These are phyloP conservation scores for Neotoma lepida DNA, from an alignment of 2,113 vertebrate genomes.

Conservation along the genomic window DNA sequence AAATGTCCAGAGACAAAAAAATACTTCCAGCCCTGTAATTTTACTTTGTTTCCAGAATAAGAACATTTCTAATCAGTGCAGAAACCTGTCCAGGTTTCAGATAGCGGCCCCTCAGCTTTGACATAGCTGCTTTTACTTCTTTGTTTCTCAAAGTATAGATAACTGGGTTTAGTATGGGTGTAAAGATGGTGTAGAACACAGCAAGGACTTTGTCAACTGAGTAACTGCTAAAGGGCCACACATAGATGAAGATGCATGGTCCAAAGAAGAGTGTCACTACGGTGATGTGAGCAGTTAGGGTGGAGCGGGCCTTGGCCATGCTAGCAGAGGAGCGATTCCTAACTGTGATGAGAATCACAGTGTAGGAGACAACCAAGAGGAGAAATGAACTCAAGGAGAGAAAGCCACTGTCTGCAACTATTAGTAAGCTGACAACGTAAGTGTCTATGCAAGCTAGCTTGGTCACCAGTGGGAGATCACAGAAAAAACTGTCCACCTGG, in stretches of 20 bases:
- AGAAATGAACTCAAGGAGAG: not conserved
- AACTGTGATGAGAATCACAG: constrained; percentile 68
- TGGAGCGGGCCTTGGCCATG: constrained; percentile 70
- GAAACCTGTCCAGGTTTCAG: constrained; percentile 49
- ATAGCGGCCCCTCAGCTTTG: constrained; percentile 60
- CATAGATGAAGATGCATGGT: constrained; percentile 75
- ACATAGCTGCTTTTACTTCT: constrained; percentile 74
- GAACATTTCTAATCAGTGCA: constrained; percentile 26
- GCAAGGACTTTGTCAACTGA: constrained; percentile 74
- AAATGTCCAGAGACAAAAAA: not conserved
- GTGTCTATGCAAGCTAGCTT: constrained; percentile 12
- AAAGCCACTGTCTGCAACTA: constrained; percentile 8
- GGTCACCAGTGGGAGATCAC: not conserved
- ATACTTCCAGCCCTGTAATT: not conserved
- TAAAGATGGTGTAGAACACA: constrained; percentile 76
- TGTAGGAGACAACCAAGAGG: constrained; percentile 70
- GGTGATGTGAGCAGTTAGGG: constrained; percentile 66
- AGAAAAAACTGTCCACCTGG: constrained; percentile 3
- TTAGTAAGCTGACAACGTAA: not conserved
- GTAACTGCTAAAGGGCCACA: constrained; percentile 68
- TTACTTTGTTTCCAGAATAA: constrained; percentile 47
- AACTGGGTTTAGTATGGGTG: constrained; percentile 73
- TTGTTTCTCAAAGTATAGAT: constrained; percentile 78
- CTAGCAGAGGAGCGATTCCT: constrained; percentile 58
- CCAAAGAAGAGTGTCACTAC: constrained; percentile 73